Conservation (phyloP, 2,797 vertebrate genomes). For the Manis crassicaudata region DNA sequence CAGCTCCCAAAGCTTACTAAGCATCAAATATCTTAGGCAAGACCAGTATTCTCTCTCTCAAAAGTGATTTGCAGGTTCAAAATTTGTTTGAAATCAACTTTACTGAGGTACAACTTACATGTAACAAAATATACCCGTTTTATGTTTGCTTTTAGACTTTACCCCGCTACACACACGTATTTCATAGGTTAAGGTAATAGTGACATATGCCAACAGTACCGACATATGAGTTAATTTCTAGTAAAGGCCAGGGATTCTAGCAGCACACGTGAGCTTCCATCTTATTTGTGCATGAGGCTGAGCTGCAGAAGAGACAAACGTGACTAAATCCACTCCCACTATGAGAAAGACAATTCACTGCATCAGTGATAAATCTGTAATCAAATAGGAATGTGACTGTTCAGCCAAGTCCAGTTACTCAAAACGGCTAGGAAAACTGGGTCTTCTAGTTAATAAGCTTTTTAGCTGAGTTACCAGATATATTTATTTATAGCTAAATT, state of each 20-base stretch:
- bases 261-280: not conserved
- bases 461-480: slow-evolving; percentile 41
- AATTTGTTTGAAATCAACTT: slow-evolving; percentile 53
- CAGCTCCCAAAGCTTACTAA: slow-evolving; percentile 53
- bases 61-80: slow-evolving; percentile 40
- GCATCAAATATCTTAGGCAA: slow-evolving; percentile 42
- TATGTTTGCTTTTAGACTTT: slow-evolving; percentile 48
- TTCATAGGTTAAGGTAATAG: slow-evolving; percentile 31
- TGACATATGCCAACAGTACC: not conserved
- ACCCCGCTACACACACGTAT: not conserved
- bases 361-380: slow-evolving; percentile 25
- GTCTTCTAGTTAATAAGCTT: slow-evolving; percentile 51
- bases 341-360: slow-evolving; percentile 41
- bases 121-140: slow-evolving; percentile 27
- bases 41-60: not conserved
- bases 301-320: slow-evolving; percentile 9
- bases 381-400: slow-evolving; percentile 24
- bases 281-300: slow-evolving; percentile 32
- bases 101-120: slow-evolving; percentile 22
- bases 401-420: slow-evolving; percentile 43
- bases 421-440: slow-evolving; percentile 29
- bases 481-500: slow-evolving; percentile 58
- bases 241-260: slow-evolving; percentile 27
- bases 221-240: not conserved
- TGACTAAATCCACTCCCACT: not conserved